phyloP scores from a whole-genome alignment of 1,140 invertebrate species.

The Oreohelix idahoensis region DNA sequence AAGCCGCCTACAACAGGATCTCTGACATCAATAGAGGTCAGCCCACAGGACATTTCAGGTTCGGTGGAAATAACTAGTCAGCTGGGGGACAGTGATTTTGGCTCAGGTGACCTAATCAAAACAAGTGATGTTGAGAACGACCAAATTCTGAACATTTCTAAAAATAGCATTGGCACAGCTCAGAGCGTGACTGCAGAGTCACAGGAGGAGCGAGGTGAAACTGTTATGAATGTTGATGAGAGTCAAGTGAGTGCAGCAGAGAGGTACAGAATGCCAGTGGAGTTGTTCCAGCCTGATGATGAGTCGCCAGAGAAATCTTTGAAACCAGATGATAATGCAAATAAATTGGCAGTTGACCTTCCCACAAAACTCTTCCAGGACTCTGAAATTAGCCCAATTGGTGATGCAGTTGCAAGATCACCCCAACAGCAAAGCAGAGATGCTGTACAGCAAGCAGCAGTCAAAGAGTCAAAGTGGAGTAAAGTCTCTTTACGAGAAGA shows the following conservation, averaged over 20 bases:
- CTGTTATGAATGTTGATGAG: slow-evolving; percentile 24
- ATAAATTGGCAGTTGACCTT: slow-evolving; percentile 18
- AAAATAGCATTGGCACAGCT: neutral
- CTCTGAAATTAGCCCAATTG: slow-evolving; percentile 16
- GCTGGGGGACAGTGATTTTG: neutral
- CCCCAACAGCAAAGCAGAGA: neutral
- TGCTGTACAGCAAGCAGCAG: neutral
- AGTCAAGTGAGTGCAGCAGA: slow-evolving; percentile 37
- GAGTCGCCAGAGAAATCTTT: slow-evolving; percentile 28
- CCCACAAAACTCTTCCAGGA: slow-evolving; percentile 28
- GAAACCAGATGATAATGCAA: neutral
- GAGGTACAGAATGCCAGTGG: slow-evolving; percentile 35
- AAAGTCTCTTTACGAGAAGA: neutral
- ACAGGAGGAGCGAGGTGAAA: neutral
- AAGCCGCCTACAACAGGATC: neutral
- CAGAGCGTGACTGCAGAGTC: neutral
- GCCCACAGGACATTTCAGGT: neutral
- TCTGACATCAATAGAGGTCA: neutral
- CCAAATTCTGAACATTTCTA: neutral
- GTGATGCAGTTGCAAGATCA: neutral
- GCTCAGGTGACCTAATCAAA: neutral
- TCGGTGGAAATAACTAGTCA: neutral
- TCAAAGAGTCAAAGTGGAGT: slow-evolving; percentile 1
- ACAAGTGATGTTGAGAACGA: neutral
- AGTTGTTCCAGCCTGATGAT: slow-evolving; percentile 40